These are phyloP conservation scores for Platygyra sinensis DNA, from an alignment of 64 coral and sea anemone species.

Conservation along the genomic window DNA sequence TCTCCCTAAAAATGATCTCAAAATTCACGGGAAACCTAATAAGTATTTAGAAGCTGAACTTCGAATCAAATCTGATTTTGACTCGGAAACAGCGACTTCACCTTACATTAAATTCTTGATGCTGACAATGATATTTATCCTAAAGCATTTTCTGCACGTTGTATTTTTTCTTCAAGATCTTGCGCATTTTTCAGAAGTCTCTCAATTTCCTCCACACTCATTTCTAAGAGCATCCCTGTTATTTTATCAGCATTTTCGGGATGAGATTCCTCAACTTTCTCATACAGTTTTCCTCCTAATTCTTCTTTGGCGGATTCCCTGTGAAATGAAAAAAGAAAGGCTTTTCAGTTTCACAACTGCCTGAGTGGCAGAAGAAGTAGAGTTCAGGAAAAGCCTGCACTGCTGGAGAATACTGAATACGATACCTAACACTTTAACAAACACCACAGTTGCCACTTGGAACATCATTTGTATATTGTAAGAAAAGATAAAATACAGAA, in stretches of 20 bases:
- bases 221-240: conserved; percentile 82
- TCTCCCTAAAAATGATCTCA: too few species aligned
- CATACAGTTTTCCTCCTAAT: conserved; percentile 68
- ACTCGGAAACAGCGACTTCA: background rate
- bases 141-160: conserved; percentile 42
- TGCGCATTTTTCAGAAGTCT: conserved; percentile 27
- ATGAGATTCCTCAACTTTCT: conserved; percentile 28
- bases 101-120: background rate
- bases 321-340: background rate
- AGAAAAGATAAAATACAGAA: too few species aligned
- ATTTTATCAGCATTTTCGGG: conserved; percentile 71
- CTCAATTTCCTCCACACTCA: conserved; percentile 37
- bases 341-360: background rate
- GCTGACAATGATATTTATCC: background rate
- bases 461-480: too few species aligned
- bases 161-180: conserved; percentile 58
- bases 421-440: too few species aligned
- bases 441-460: too few species aligned
- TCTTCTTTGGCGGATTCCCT: conserved; percentile 24
- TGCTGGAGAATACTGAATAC: too few species aligned
- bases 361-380: too few species aligned
- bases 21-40: too few species aligned
- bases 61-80: too few species aligned
- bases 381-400: too few species aligned
- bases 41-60: too few species aligned